Conservation (phyloP, 2,113 vertebrate genomes). For the Anthoscopus minutus region DNA sequence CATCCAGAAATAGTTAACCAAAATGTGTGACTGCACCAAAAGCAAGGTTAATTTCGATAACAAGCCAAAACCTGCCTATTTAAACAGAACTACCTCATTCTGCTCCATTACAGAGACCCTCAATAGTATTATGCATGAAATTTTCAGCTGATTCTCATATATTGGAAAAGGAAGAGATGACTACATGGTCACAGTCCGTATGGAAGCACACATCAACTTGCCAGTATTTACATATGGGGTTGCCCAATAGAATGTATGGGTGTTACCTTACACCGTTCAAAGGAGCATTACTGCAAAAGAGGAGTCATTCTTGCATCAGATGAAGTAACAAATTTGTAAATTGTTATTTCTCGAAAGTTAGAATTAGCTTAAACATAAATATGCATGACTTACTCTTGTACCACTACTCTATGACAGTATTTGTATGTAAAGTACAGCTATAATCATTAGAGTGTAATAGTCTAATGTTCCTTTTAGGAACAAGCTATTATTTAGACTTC, state of each 20-base stretch:
- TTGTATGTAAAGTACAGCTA: conserved; percentile 29
- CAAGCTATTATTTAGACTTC: not conserved
- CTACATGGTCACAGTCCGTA: not conserved
- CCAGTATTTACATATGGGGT: not conserved
- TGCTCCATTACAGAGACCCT: not conserved
- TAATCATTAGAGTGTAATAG: not conserved
- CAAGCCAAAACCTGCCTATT: not conserved
- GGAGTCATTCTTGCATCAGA: not conserved
- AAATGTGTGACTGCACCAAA: not conserved
- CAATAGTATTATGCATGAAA: not conserved
- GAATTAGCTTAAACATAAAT: conserved; percentile 9
- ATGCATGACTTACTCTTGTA: conserved; percentile 10
- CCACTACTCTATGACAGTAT: not conserved
- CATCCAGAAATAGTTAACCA: not conserved
- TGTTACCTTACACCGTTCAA: not conserved
- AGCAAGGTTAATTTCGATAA: not conserved
- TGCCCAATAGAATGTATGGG: not conserved
- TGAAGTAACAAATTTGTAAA: not conserved
- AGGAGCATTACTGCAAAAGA: not conserved
- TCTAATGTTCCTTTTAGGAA: conserved; percentile 28
- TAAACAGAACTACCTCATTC: not conserved
- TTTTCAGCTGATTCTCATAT: not conserved
- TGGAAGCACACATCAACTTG: not conserved
- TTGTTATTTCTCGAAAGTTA: not conserved
- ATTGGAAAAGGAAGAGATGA: not conserved